phyloP scores from a whole-genome alignment of 2,113 vertebrate species.

The Siniperca knerii region DNA sequence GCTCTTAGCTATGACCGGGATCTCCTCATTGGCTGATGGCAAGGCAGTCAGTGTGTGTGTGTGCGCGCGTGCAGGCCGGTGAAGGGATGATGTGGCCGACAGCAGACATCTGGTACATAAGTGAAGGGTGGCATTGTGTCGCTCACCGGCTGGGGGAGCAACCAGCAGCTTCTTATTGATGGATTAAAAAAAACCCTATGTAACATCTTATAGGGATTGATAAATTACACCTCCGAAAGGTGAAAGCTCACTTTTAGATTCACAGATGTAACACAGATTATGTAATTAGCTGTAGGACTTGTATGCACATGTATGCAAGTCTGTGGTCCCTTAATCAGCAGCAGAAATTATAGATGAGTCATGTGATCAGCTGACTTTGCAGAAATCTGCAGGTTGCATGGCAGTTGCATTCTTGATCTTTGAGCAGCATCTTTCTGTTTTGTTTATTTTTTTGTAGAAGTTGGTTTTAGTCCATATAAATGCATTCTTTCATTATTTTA shows the following conservation, averaged over 20 bases:
- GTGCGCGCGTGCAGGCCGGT: conserved; percentile 7
- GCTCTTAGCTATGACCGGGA: not conserved
- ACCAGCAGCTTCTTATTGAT: conserved; percentile 24
- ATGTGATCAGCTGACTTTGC: not conserved
- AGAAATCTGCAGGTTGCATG: conserved; percentile 10
- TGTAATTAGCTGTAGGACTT: not conserved
- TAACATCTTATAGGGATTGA: not conserved
- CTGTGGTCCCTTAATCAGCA: not conserved
- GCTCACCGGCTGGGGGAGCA: conserved; percentile 55
- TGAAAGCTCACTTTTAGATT: not conserved
- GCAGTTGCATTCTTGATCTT: not conserved
- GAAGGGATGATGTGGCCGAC: conserved; percentile 71
- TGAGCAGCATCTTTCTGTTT: not conserved
- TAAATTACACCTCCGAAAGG: not conserved
- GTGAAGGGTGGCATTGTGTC: conserved; percentile 39
- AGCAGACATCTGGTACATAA: conserved; percentile 60
- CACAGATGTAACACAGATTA: not conserved
- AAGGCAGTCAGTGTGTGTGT: conserved; percentile 27
- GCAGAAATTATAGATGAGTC: not conserved
- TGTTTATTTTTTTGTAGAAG: not conserved
- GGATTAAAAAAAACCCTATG: not conserved
- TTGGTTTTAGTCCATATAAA: not conserved
- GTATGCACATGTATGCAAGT: not conserved
- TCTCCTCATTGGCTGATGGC: conserved; percentile 39
- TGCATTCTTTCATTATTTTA: not conserved